Percentiles rank a stretch among this genome's conserved stretches.
These are phyloP conservation scores for Gymnorhina tibicen DNA, from an alignment of 2,113 vertebrate species.

Conservation along the genomic window DNA sequence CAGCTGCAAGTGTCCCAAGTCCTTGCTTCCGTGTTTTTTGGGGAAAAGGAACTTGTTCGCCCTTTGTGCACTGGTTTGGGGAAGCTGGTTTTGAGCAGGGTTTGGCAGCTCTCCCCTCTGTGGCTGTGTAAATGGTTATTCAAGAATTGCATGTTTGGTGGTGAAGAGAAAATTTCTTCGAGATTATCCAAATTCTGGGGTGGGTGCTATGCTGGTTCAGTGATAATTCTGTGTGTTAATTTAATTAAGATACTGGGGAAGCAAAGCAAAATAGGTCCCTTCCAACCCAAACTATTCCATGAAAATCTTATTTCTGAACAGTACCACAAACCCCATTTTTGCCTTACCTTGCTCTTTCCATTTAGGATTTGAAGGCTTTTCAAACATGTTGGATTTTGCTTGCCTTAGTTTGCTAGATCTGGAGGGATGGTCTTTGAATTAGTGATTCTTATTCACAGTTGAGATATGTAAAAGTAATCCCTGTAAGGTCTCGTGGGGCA, in stretches of 20 bases:
- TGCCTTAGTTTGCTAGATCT: neutral
- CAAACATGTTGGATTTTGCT: rapidly evolving
- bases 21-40: rapidly evolving
- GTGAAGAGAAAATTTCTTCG: neutral
- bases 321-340: neutral
- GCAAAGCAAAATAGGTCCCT: neutral
- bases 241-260: neutral
- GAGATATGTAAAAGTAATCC: neutral
- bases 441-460: neutral
- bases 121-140: neutral
- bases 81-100: neutral
- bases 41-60: neutral
- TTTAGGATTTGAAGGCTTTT: neutral
- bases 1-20: neutral
- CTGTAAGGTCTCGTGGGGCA: neutral
- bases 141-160: neutral
- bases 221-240: neutral
- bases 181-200: neutral
- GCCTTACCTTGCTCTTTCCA: neutral
- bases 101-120: neutral
- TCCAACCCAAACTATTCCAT: neutral
- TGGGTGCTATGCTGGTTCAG: neutral
- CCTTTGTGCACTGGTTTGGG: neutral
- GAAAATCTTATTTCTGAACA: neutral
- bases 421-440: neutral